These are phyloP conservation scores for Ageneiosus marmoratus DNA, from an alignment of 2,113 vertebrate species.

Conservation along the genomic window DNA sequence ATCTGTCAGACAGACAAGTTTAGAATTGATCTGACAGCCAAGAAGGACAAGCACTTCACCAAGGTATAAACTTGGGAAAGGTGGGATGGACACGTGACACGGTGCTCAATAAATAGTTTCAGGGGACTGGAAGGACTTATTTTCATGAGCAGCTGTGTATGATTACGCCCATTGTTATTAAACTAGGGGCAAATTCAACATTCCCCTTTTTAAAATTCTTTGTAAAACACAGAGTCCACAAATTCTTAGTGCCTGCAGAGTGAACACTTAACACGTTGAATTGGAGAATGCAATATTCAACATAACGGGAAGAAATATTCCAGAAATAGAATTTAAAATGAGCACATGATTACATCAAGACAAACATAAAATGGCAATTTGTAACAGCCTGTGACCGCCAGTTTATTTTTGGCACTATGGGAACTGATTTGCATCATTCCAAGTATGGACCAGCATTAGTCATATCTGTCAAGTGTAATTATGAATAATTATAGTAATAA, in stretches of 20 bases:
- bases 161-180: not conserved
- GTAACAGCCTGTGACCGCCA: not conserved
- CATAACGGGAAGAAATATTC: not conserved
- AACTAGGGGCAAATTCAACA: not conserved
- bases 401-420: constrained; percentile 18
- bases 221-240: not conserved
- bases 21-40: not conserved
- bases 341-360: not conserved
- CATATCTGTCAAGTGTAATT: constrained; percentile 19
- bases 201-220: not conserved
- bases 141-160: not conserved
- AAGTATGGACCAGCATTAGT: not conserved
- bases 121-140: not conserved
- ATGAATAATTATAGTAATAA: constrained; percentile 16
- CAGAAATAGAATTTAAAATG: not conserved
- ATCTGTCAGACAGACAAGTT: not conserved
- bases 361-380: constrained; percentile 1
- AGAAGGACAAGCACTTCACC: not conserved
- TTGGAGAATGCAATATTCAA: not conserved
- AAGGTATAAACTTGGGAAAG: constrained; percentile 3
- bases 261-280: not conserved
- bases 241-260: not conserved
- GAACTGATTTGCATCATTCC: not conserved
- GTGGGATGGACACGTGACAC: constrained; percentile 4
- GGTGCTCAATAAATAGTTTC: not conserved